Conservation (phyloP, 2,113 vertebrate species). For the Sakesphorus luctuosus region DNA sequence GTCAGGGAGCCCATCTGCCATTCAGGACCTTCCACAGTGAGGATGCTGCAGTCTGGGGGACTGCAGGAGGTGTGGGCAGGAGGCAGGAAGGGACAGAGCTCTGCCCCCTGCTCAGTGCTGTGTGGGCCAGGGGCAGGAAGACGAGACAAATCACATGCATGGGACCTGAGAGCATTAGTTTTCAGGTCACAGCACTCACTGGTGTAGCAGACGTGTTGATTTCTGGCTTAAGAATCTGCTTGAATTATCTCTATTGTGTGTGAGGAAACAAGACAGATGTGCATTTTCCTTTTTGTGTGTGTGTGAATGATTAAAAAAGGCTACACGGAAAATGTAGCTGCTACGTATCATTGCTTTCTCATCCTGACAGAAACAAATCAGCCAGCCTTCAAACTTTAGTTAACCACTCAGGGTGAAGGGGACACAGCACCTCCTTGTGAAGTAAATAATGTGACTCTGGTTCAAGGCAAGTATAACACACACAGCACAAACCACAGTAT, state of each 20-base stretch:
- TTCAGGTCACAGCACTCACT: not conserved
- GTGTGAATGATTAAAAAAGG: not conserved
- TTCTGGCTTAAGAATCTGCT: not conserved
- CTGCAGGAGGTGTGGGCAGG: not conserved
- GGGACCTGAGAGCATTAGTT: not conserved
- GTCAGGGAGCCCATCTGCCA: not conserved
- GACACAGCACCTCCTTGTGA: not conserved
- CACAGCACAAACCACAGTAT: not conserved
- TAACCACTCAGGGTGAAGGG: not conserved
- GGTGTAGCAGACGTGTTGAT: not conserved
- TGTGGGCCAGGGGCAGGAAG: not conserved
- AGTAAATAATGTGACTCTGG: not conserved
- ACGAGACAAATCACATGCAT: not conserved
- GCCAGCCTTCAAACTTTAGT: conserved; percentile 25
- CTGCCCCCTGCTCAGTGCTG: not conserved
- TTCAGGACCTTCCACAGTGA: not conserved
- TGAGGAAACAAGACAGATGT: not conserved
- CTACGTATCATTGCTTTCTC: not conserved
- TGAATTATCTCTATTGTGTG: not conserved
- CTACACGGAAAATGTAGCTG: not conserved
- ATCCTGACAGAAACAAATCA: conserved; percentile 19
- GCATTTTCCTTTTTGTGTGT: not conserved
- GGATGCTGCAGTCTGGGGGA: not conserved
- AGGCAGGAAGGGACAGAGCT: not conserved
- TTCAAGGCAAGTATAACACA: not conserved